A percentile compares a stretch with the other conserved stretches of the same genome.
These are phyloP conservation scores for Orthonevra nobilis DNA, from an alignment of 2,888 invertebrate genomes.

Conservation along the genomic window DNA sequence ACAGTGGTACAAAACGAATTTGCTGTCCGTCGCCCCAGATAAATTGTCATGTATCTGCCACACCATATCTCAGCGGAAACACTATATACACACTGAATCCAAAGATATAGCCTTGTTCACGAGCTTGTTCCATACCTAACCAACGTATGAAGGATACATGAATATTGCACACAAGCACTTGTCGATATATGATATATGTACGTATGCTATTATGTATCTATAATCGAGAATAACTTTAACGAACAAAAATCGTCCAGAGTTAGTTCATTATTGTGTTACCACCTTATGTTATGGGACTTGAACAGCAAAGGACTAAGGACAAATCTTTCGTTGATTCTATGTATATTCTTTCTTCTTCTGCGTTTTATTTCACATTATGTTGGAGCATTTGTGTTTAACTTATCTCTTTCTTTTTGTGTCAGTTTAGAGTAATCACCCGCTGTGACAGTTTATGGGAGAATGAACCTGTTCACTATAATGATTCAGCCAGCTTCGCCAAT, in stretches of 20 bases:
- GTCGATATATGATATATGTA: not conserved
- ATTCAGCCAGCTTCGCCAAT: constrained; percentile 9
- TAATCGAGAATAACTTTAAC: constrained; percentile 25
- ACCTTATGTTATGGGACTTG: constrained; percentile 31
- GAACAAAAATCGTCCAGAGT: constrained; percentile 41
- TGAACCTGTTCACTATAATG: constrained; percentile 30
- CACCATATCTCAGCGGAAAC: constrained; percentile 42
- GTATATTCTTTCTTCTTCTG: constrained; percentile 36
- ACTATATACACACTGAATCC: not conserved
- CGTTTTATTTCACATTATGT: constrained; percentile 41
- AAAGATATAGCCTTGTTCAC: no score
- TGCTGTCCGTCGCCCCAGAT: constrained; percentile 56
- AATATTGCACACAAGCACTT: not conserved
- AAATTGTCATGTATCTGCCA: constrained; percentile 41
- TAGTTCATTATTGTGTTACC: constrained; percentile 45
- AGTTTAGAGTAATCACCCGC: constrained; percentile 49
- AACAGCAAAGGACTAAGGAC: constrained; percentile 26
- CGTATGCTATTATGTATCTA: constrained; percentile 16
- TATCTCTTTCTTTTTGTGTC: constrained; percentile 41
- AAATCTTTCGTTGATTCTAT: constrained; percentile 34
- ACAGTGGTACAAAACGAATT: constrained; percentile 42
- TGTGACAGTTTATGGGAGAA: constrained; percentile 44
- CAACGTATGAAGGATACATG: no score
- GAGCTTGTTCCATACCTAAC: no score
- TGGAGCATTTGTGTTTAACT: constrained; percentile 44